A percentile compares a stretch with the other conserved stretches of the same genome.
phyloP scores from a whole-genome alignment of 2,888 invertebrate genomes.

The Dysmachus trigonus region DNA sequence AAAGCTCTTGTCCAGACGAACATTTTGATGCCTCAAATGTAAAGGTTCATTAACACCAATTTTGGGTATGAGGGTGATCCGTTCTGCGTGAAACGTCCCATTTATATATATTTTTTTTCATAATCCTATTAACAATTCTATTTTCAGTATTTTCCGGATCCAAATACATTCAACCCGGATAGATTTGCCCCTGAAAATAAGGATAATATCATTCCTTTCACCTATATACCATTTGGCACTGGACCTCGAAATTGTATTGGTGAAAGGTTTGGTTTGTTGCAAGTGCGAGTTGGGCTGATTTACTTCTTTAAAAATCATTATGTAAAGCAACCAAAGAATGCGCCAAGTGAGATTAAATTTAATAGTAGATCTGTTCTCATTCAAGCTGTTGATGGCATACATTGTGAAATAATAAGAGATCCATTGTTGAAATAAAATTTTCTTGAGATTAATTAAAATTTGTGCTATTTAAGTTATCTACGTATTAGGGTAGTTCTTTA shows the following conservation, averaged over 20 bases:
- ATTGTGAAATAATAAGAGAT: conserved; percentile 58
- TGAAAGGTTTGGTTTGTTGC: conserved; percentile 59
- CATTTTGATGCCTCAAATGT: too few species aligned
- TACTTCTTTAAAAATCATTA: conserved; percentile 59
- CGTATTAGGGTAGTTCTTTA: too few species aligned
- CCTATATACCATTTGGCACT: conserved; percentile 62
- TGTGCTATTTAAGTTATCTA: background rate
- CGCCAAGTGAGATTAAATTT: conserved; percentile 54
- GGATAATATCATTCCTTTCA: conserved; percentile 57
- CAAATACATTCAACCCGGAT: conserved; percentile 61
- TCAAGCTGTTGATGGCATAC: conserved; percentile 55
- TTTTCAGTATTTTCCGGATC: conserved; percentile 59
- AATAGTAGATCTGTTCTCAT: conserved; percentile 58
- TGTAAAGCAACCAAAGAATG: conserved; percentile 55
- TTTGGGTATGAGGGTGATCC: too few species aligned
- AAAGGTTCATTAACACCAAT: too few species aligned
- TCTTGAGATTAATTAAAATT: background rate
- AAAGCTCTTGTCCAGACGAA: too few species aligned
- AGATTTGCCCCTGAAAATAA: conserved; percentile 61
- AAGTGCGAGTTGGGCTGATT: conserved; percentile 59
- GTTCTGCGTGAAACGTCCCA: too few species aligned
- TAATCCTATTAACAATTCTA: background rate
- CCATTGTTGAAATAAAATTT: conserved; percentile 44
- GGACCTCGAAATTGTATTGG: conserved; percentile 63
- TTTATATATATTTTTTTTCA: background rate